Percentiles rank a stretch among this genome's conserved stretches.
phyloP scores from a whole-genome alignment of 2,797 vertebrate species.

The Chrysocyon brachyurus region DNA sequence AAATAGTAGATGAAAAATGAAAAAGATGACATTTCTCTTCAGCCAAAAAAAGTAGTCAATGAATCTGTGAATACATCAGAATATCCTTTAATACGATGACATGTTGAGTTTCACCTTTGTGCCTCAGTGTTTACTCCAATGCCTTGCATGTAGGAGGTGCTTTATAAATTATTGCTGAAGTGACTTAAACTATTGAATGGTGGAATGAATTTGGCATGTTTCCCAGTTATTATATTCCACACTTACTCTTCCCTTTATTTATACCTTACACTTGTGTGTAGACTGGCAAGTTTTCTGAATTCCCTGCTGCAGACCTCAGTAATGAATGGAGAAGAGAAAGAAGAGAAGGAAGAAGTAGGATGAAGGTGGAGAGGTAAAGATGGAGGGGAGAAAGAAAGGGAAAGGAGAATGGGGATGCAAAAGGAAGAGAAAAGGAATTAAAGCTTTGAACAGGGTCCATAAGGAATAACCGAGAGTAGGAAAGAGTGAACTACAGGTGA shows the following conservation, averaged over 20 bases:
- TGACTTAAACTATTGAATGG: conserved; percentile 56
- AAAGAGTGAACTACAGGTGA: neutral
- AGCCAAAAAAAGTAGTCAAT: neutral
- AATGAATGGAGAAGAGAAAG: neutral
- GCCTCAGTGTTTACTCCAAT: conserved; percentile 8
- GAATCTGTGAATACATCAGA: conserved; percentile 29
- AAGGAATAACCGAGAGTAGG: neutral
- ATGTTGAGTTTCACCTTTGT: conserved; percentile 24
- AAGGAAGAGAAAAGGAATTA: neutral
- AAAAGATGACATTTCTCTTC: conserved; percentile 34
- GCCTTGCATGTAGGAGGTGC: neutral
- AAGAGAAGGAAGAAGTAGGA: neutral
- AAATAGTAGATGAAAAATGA: conserved; percentile 44
- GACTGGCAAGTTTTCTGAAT: conserved; percentile 42
- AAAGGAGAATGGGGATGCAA: neutral
- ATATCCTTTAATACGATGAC: neutral
- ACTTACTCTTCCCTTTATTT: conserved; percentile 55
- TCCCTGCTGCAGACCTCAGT: neutral
- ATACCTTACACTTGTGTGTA: neutral
- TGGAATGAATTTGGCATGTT: conserved; percentile 48
- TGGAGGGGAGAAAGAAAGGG: neutral
- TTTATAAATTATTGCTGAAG: conserved; percentile 58
- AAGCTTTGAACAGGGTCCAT: neutral
- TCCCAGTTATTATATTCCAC: conserved; percentile 2
- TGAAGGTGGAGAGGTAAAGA: neutral